These are phyloP conservation scores for Archilochus colubris DNA, from an alignment of 2,113 vertebrate species.

Conservation along the genomic window DNA sequence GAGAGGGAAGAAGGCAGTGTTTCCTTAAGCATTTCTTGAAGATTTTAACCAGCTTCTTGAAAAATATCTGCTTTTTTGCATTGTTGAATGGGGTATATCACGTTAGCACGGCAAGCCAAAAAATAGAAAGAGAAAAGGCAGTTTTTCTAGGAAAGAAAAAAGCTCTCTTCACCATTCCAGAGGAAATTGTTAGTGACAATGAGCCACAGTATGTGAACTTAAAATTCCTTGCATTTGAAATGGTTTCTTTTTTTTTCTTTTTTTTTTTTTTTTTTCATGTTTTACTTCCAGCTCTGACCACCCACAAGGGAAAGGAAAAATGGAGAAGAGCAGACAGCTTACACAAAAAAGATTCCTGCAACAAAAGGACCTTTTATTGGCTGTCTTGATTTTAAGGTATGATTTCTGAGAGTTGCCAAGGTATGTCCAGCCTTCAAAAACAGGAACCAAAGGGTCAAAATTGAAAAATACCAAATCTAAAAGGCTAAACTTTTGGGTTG, in stretches of 20 bases:
- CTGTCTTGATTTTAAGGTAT: background rate
- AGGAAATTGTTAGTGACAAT: slow-evolving; percentile 47
- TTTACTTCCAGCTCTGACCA: slow-evolving; percentile 46
- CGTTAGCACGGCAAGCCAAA: background rate
- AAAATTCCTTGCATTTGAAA: slow-evolving; percentile 61
- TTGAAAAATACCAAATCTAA: background rate
- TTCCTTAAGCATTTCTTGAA: background rate
- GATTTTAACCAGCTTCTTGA: background rate
- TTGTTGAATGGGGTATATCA: background rate
- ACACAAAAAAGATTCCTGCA: background rate
- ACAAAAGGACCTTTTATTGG: background rate
- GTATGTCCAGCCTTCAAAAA: background rate
- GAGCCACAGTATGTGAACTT: slow-evolving; percentile 18
- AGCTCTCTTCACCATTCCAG: slow-evolving; percentile 6
- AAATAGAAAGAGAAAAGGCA: background rate
- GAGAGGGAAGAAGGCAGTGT: background rate
- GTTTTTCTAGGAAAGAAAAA: background rate
- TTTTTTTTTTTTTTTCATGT: background rate
- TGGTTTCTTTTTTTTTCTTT: background rate
- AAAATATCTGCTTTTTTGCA: background rate
- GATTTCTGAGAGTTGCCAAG: background rate
- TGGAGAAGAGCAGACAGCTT: background rate
- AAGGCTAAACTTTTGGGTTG: background rate
- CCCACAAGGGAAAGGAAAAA: slow-evolving; percentile 27
- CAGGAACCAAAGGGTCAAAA: background rate